Evolutionary conservation across 2,797 vertebrate genomes (phyloP).

Genomic region (Dallia pectoralis): DNA sequence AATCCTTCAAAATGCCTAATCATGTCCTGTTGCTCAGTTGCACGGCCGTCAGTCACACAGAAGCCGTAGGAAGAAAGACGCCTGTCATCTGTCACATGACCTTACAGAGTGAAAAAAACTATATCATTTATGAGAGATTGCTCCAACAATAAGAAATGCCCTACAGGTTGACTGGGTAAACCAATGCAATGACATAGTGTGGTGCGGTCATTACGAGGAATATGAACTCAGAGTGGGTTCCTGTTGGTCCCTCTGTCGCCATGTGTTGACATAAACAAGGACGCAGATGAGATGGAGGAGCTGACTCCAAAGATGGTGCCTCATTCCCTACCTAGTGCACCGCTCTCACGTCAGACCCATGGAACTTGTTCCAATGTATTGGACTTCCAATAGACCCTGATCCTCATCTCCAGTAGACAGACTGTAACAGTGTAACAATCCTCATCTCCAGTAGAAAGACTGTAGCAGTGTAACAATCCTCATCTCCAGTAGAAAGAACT

Average conservation of each 20-base stretch:
- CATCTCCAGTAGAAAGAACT: no score
- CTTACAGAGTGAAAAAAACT: neutral
- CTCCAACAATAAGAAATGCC: no score
- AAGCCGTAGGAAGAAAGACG: neutral
- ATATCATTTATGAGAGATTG: no score
- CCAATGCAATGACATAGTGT: neutral
- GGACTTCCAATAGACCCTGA: no score
- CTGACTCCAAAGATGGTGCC: neutral
- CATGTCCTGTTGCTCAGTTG: neutral
- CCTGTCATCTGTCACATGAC: neutral
- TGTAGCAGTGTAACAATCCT: no score
- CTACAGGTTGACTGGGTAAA: neutral
- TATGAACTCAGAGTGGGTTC: neutral
- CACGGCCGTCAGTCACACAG: neutral
- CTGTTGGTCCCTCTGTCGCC: neutral
- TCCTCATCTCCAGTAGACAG: no score
- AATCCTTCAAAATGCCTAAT: slow-evolving; percentile 20
- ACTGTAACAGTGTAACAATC: no score
- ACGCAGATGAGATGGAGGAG: neutral
- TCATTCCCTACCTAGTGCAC: neutral
- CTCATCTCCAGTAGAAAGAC: no score
- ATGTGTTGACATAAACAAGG: neutral
- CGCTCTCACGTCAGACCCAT: neutral
- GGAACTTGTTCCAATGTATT: no score
- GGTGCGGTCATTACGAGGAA: neutral